These are phyloP conservation scores for Drosophila gaucha DNA, from an alignment of 2,888 invertebrate species.

Conservation along the genomic window DNA sequence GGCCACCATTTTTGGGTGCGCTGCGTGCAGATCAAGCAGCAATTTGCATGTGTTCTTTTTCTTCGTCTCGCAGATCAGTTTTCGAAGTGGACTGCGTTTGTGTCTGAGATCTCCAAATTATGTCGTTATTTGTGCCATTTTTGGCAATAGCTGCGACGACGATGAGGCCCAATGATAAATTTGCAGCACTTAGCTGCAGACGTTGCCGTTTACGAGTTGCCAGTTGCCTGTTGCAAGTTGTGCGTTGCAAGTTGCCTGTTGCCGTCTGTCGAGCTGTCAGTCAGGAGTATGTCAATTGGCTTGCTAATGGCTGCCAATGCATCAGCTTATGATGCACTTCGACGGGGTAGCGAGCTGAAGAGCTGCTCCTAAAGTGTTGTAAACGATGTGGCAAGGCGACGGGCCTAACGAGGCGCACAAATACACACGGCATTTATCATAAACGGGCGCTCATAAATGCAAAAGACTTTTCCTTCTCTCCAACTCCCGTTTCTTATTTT, in stretches of 20 bases:
- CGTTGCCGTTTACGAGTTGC: slow-evolving; percentile 27
- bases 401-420: slow-evolving; percentile 63
- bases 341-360: neutral
- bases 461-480: slow-evolving; percentile 6
- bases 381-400: slow-evolving; percentile 65
- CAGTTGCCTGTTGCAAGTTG: slow-evolving; percentile 12
- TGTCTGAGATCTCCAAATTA: slow-evolving; percentile 75
- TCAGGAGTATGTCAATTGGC: slow-evolving; percentile 78
- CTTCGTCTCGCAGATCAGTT: slow-evolving; percentile 20
- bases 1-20: slow-evolving; percentile 68
- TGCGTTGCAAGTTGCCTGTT: slow-evolving; percentile 16
- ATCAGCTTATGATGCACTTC: slow-evolving; percentile 44
- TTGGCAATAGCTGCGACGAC: slow-evolving; percentile 66
- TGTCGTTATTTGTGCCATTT: slow-evolving; percentile 83
- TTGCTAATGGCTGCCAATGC: slow-evolving; percentile 77
- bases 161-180: slow-evolving; percentile 68
- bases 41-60: slow-evolving; percentile 62
- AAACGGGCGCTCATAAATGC: slow-evolving; percentile 62
- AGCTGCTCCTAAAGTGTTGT: slow-evolving; percentile 71
- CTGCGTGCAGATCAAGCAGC: slow-evolving; percentile 42
- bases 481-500: neutral
- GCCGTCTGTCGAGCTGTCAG: slow-evolving; percentile 47
- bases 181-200: slow-evolving; percentile 69
- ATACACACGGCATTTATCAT: slow-evolving; percentile 66
- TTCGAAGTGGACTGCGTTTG: slow-evolving; percentile 1